Conservation (phyloP, 1,140 invertebrate genomes). For the Drosophila insularis region DNA sequence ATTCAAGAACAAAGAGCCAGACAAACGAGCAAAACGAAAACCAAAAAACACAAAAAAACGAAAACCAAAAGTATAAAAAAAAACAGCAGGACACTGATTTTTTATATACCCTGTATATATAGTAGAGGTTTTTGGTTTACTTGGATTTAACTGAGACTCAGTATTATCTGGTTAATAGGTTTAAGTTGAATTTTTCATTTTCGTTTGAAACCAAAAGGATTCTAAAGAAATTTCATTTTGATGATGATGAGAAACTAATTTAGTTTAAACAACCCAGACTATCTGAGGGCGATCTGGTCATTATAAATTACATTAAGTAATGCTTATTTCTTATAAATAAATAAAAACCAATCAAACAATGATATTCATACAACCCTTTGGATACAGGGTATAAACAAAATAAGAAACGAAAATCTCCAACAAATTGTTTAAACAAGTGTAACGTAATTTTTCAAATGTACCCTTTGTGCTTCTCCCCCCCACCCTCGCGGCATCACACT, state of each 20-base stretch:
- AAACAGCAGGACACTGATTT: neutral
- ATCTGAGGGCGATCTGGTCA: no score
- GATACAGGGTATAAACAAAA: neutral
- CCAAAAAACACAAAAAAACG: slow-evolving; percentile 13
- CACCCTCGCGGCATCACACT: neutral
- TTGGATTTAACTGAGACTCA: no score
- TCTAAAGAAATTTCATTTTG: no score
- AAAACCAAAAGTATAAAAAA: slow-evolving; percentile 27
- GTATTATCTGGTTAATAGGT: no score
- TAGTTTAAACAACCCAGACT: no score
- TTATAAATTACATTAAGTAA: no score
- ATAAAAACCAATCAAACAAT: no score
- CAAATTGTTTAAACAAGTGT: slow-evolving; percentile 76
- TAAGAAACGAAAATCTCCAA: slow-evolving; percentile 18
- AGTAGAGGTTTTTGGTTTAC: no score
- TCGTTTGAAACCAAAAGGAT: no score
- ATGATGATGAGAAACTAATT: no score
- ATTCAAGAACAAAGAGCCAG: slow-evolving; percentile 6
- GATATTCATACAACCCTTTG: neutral
- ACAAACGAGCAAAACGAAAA: neutral
- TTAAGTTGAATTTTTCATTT: no score
- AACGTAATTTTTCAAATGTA: slow-evolving; percentile 73
- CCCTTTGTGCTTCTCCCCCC: neutral
- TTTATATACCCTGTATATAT: neutral
- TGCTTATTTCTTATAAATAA: no score